Conservation (phyloP, 2,888 invertebrate species). For the Vanessa cardui region DNA sequence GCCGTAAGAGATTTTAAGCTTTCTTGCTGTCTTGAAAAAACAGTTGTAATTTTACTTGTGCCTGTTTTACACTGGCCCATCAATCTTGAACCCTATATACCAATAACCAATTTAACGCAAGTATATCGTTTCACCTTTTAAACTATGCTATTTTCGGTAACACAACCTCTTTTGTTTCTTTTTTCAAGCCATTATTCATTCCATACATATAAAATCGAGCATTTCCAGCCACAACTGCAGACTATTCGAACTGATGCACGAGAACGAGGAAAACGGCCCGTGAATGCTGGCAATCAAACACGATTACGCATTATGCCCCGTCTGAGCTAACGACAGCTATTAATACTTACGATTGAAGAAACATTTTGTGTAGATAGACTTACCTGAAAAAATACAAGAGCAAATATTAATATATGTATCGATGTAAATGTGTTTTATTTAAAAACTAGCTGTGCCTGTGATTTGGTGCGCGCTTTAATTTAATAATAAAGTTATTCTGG, state of each 20-base stretch:
- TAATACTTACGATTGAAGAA: neutral
- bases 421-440: neutral
- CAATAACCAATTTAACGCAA: no score
- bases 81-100: no score
- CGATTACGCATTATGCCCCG: neutral
- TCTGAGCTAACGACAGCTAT: neutral
- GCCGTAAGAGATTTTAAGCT: no score
- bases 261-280: neutral
- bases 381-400: neutral
- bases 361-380: neutral
- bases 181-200: neutral
- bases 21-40: no score
- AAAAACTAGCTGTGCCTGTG: no score
- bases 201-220: neutral
- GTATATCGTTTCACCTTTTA: no score
- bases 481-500: no score
- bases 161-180: neutral
- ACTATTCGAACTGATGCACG: neutral
- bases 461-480: no score
- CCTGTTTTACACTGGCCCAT: no score
- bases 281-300: conserved; percentile 1
- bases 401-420: neutral
- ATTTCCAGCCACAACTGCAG: neutral
- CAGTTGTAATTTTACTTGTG: no score
- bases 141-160: neutral